Base-by-base conservation (phyloP, 2,113 vertebrate species). In the Catharus bicknelli region DNA sequence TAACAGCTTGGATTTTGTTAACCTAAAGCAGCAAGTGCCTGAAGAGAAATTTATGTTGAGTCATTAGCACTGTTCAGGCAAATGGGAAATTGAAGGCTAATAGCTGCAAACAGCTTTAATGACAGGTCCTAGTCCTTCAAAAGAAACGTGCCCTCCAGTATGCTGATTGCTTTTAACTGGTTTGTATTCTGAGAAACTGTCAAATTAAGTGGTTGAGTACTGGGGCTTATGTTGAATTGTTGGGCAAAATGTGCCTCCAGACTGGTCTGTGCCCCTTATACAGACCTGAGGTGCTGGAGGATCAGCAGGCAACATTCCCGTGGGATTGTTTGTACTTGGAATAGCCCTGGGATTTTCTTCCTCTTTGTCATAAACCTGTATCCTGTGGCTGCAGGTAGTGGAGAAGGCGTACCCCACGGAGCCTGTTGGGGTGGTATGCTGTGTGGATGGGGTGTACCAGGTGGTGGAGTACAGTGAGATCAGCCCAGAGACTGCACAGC, bases 381-480 rank as follows among this genome's bases (percentile, higher is more conserved):
- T 94, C 45, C 51, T 70, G 57, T 59, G 88, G 47, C 82, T 67
- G 57, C 96, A 99, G 99, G 99, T 99, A 95, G 99, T 99, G 96
- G 97, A 98, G 78, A 99, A 99, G 90, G 97, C 97, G 0, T 97
- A 95, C 82, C 98, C 99, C 1, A 92, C 97, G 0, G 99, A 99
- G 96, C 98, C 99, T 0, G 99, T 99, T 19, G 99, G 99, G 2
- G 98, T 99, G 83, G 98, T 99, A 40, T 99, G 99, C 96, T 97
- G 95, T 53, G 98, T 99, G 66, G 97, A 97, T 11, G 98, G 98
- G 0, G 63, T 98, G 12, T 97, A 96, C 40, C 99, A 99, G 96
- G 99, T 99, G 93, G 98, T 99, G 76, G 99, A 99, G 96, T 99
- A 99, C 97, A 99, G 99, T 0, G 99, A 99, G 97, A 94, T 99